phyloP scores from a whole-genome alignment of 2,888 invertebrate species.

The Polymixis flavicincta region DNA sequence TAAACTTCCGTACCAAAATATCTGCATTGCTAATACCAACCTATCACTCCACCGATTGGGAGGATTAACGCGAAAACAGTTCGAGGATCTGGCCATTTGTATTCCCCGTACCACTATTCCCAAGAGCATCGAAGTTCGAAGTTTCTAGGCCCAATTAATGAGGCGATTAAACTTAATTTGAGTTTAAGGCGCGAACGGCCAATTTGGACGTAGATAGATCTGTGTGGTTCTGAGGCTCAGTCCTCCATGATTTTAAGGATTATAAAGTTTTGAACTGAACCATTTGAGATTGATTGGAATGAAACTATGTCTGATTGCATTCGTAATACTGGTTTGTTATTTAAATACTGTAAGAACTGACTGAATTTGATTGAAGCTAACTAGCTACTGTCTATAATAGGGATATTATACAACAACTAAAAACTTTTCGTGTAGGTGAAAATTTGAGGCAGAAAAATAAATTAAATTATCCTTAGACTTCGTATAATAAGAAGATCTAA shows the following conservation, averaged over 20 bases:
- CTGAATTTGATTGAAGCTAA: background rate
- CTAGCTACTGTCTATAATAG: too few relatives aligned
- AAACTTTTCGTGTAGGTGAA: background rate
- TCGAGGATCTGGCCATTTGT: constrained; percentile 80
- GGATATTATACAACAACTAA: background rate
- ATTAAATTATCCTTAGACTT: background rate
- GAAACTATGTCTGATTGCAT: constrained; percentile 2
- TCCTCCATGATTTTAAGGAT: constrained; percentile 46
- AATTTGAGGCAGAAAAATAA: background rate
- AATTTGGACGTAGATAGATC: constrained; percentile 70
- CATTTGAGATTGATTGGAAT: constrained; percentile 16
- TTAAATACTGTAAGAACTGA: background rate
- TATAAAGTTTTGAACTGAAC: constrained; percentile 26
- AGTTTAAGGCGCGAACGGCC: constrained; percentile 83
- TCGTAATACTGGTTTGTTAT: background rate
- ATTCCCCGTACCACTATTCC: constrained; percentile 77
- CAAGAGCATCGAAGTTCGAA: constrained; percentile 81
- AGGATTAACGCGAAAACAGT: constrained; percentile 68
- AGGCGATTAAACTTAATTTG: constrained; percentile 87
- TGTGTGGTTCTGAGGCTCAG: constrained; percentile 44
- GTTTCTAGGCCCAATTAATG: constrained; percentile 87
- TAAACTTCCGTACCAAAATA: constrained; percentile 43
- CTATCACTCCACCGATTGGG: constrained; percentile 60
- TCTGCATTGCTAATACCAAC: constrained; percentile 61
- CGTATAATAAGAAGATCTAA: background rate